Percentiles rank a stretch among this genome's conserved stretches.
phyloP scores from a whole-genome alignment of 2,888 invertebrate genomes.

The Drosophila melanosoma region DNA sequence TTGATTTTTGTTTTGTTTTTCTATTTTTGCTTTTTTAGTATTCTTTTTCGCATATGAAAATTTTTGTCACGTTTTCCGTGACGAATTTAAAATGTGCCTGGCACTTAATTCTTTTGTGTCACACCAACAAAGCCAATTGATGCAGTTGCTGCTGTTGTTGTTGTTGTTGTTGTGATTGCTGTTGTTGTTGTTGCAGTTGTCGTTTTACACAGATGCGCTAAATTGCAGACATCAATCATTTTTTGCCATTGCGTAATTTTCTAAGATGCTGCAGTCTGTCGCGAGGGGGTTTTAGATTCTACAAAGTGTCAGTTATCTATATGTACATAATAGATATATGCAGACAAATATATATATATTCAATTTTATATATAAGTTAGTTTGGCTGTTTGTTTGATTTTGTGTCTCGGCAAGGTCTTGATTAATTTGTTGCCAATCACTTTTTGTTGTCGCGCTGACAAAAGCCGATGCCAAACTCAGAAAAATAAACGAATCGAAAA shows the following conservation, averaged over 20 bases:
- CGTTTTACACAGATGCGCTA: slow-evolving; percentile 75
- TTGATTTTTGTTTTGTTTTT: slow-evolving; percentile 35
- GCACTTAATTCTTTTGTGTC: slow-evolving; percentile 77
- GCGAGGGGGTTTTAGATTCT: slow-evolving; percentile 46
- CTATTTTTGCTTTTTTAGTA: slow-evolving; percentile 11
- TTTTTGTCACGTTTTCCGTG: slow-evolving; percentile 79
- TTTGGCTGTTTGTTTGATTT: slow-evolving; percentile 44
- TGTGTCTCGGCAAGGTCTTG: slow-evolving; percentile 72
- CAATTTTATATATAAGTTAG: not conserved
- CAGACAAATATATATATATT: not conserved
- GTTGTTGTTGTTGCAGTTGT: slow-evolving; percentile 57
- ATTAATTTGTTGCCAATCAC: slow-evolving; percentile 80
- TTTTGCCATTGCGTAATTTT: slow-evolving; percentile 71
- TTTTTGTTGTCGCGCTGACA: slow-evolving; percentile 72
- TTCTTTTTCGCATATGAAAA: slow-evolving; percentile 69
- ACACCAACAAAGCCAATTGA: slow-evolving; percentile 31
- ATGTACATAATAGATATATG: not conserved
- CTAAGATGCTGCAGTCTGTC: slow-evolving; percentile 31
- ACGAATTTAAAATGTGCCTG: slow-evolving; percentile 79
- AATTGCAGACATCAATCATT: slow-evolving; percentile 79
- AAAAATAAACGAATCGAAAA: slow-evolving; percentile 52
- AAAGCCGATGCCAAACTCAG: slow-evolving; percentile 66
- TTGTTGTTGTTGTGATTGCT: slow-evolving; percentile 2
- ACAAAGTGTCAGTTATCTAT: slow-evolving; percentile 24
- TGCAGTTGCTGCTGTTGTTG: slow-evolving; percentile 20